Evolutionary conservation across 2,888 invertebrate species (phyloP).

Genomic region (Gymnocheta viridis): DNA sequence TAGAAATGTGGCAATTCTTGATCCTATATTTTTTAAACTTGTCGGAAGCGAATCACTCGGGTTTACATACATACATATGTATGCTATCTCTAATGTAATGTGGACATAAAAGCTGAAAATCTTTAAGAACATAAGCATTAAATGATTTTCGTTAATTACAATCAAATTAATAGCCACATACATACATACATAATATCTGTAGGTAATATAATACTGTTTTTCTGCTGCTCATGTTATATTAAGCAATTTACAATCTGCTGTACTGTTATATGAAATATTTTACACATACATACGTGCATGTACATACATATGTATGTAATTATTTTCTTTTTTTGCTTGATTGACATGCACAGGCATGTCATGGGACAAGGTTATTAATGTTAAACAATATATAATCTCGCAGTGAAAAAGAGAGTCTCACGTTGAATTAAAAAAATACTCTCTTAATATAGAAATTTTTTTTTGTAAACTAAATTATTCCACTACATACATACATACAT

Average conservation of each 20-base stretch:
- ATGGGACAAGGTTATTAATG: constrained; percentile 67
- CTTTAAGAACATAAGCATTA: background rate
- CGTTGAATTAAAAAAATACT: constrained; percentile 1
- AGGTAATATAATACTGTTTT: too few species aligned
- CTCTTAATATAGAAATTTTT: constrained; percentile 29
- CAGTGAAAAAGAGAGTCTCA: constrained; percentile 24
- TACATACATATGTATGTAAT: background rate
- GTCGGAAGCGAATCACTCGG: too few species aligned
- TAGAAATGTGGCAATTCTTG: too few species aligned
- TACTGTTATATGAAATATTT: too few species aligned
- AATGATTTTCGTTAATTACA: background rate
- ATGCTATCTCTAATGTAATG: too few species aligned
- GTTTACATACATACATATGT: too few species aligned
- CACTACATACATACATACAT: background rate
- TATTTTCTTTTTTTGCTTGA: background rate
- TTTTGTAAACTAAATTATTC: background rate
- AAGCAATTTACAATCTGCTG: too few species aligned
- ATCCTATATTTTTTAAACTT: too few species aligned
- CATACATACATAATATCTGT: background rate
- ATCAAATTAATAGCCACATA: background rate
- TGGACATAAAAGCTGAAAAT: background rate
- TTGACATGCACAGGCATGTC: constrained; percentile 59
- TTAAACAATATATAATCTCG: constrained; percentile 46
- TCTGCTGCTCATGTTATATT: too few species aligned
- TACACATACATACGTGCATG: background rate